phyloP scores from a whole-genome alignment of 2,888 invertebrate genomes.

The Drosophila peninsularis region DNA sequence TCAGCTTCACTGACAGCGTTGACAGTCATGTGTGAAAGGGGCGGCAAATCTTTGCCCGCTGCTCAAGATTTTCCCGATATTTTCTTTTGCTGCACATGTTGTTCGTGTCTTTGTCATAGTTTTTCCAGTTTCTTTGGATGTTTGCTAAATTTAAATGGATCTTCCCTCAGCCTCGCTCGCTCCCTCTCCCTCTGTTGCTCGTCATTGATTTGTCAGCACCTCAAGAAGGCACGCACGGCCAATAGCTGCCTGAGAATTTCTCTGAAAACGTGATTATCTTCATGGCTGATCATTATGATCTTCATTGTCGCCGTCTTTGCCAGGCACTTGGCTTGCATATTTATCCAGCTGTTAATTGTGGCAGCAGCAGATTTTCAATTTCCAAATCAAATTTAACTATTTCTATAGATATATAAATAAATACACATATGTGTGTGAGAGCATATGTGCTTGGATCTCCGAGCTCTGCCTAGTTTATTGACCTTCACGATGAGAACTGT shows the following conservation, averaged over 20 bases:
- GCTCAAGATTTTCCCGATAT: constrained; percentile 4
- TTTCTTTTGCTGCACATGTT: constrained; percentile 16
- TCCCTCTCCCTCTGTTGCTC: background rate
- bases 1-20: constrained; percentile 23
- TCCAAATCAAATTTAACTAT: constrained; percentile 53
- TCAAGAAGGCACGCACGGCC: constrained; percentile 32
- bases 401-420: constrained; percentile 35
- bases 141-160: constrained; percentile 71
- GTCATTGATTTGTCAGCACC: constrained; percentile 75
- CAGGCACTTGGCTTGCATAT: constrained; percentile 39
- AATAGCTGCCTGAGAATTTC: constrained; percentile 26
- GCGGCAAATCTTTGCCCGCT: background rate
- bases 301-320: constrained; percentile 13
- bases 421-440: constrained; percentile 9
- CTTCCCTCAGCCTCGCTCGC: background rate
- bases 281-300: constrained; percentile 16
- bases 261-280: constrained; percentile 23
- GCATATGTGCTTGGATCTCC: constrained; percentile 43
- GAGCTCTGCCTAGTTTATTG: constrained; percentile 63
- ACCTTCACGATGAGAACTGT: constrained; percentile 54
- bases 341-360: constrained; percentile 77
- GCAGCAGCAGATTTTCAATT: constrained; percentile 24
- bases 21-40: constrained; percentile 21
- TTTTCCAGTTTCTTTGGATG: constrained; percentile 27
- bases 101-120: constrained; percentile 35